Percentiles rank a stretch among this genome's conserved stretches.
phyloP scores from a whole-genome alignment of 2,113 vertebrate genomes.

The Setophaga coronata region DNA sequence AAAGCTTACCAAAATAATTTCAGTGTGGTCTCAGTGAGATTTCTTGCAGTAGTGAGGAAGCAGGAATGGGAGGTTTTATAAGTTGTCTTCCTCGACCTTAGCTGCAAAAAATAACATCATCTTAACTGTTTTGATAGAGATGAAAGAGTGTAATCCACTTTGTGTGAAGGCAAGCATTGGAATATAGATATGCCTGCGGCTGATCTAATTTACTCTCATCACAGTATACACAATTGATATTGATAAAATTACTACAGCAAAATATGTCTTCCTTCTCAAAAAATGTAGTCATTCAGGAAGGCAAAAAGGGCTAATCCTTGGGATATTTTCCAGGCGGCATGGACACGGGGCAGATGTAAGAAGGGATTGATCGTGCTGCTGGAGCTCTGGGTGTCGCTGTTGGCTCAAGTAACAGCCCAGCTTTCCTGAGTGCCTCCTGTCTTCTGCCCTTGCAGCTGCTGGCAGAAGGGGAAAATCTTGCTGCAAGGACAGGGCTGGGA shows the following conservation, averaged over 20 bases:
- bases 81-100: background rate
- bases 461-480: background rate
- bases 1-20: background rate
- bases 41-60: background rate
- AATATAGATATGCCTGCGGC: background rate
- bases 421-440: background rate
- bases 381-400: slow-evolving; percentile 68
- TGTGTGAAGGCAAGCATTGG: background rate
- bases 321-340: background rate
- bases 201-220: background rate
- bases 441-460: background rate
- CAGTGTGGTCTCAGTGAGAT: background rate
- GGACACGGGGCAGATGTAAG: rapidly evolving
- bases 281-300: background rate
- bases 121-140: background rate
- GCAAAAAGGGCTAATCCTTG: background rate
- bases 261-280: background rate
- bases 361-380: background rate
- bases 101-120: background rate
- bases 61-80: background rate
- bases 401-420: background rate
- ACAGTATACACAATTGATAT: background rate
- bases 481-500: background rate
- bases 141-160: background rate
- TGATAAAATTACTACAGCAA: background rate